Conservation (phyloP, 2,113 vertebrate species). For the Choloepus hoffmanni region DNA sequence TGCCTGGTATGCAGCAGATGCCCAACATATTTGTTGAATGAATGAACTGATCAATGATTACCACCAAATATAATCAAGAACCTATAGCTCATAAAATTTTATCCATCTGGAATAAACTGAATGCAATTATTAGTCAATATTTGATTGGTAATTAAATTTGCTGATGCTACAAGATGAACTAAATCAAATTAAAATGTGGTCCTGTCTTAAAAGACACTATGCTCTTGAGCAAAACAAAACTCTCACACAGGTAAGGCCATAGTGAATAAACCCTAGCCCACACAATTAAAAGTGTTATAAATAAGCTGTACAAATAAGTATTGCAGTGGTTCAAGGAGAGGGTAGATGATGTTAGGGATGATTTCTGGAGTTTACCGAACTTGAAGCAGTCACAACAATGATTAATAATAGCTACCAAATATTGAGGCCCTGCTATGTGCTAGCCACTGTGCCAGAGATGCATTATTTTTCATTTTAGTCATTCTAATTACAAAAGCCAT, state of each 20-base stretch:
- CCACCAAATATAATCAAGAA: background rate
- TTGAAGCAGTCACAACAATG: background rate
- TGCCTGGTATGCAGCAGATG: background rate
- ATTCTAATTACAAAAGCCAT: constrained; percentile 7
- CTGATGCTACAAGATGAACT: background rate
- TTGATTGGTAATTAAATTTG: background rate
- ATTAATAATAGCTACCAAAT: background rate
- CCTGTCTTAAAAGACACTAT: constrained; percentile 8
- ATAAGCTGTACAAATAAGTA: background rate
- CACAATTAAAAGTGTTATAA: background rate
- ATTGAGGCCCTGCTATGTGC: background rate
- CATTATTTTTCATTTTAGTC: background rate
- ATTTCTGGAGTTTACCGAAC: background rate
- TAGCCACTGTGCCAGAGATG: background rate
- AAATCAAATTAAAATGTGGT: background rate
- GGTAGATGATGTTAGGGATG: background rate
- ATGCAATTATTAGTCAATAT: background rate
- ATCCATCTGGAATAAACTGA: background rate
- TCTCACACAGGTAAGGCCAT: background rate
- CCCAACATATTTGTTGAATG: background rate
- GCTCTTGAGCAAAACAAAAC: background rate
- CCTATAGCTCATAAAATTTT: background rate
- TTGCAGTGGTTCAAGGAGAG: background rate
- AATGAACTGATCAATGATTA: background rate
- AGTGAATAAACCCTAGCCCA: background rate